Percentiles rank a stretch among this genome's conserved stretches.
Evolutionary conservation across 2,113 vertebrate species (phyloP).

Genomic region (human): GRCh38 chr20:12016501-12017000

Average conservation of each 20-base stretch:
- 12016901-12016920: neutral
- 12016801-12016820: neutral
- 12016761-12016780: neutral
- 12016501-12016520: constrained; percentile 63
- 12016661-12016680: no score
- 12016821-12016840: neutral
- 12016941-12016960: neutral
- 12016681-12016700: neutral
- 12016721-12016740: neutral
- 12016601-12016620: constrained; percentile 42
- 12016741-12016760: neutral
- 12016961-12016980: constrained; percentile 61
- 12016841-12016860: neutral
- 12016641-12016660: neutral
- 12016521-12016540: constrained; percentile 68
- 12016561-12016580: constrained; percentile 49
- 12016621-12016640: constrained; percentile 19
- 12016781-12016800: neutral
- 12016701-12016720: neutral
- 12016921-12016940: neutral
- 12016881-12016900: neutral
- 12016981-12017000: constrained; percentile 3
- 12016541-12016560: constrained; percentile 68
- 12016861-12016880: neutral
- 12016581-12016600: constrained; percentile 37